These are phyloP conservation scores for Drosophila maculinotata DNA, from an alignment of 2,888 invertebrate species.

Conservation along the genomic window DNA sequence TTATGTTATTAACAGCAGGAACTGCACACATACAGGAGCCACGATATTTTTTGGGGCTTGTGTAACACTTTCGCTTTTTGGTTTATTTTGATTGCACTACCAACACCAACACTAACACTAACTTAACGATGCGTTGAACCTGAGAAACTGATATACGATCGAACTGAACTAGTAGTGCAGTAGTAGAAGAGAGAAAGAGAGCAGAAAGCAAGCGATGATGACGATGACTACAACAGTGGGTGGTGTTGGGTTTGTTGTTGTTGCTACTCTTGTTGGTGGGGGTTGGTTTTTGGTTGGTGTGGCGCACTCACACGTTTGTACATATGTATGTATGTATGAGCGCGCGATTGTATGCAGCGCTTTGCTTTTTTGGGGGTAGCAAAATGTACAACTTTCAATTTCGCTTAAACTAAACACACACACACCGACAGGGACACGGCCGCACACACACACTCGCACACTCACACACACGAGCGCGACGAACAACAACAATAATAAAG, in stretches of 20 bases:
- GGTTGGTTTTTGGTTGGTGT: slow-evolving; percentile 75
- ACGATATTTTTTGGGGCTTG: slow-evolving; percentile 46
- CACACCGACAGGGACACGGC: slow-evolving; percentile 56
- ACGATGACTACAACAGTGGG: slow-evolving; percentile 68
- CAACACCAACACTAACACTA: slow-evolving; percentile 49
- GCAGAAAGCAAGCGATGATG: slow-evolving; percentile 62
- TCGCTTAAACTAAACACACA: slow-evolving; percentile 76
- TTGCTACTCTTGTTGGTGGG: slow-evolving; percentile 69
- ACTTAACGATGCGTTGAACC: slow-evolving; percentile 46
- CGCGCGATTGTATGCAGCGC: slow-evolving; percentile 80
- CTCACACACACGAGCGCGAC: slow-evolving; percentile 48
- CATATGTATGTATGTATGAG: slow-evolving; percentile 50
- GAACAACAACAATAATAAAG: slow-evolving; percentile 69
- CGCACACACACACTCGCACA: slow-evolving; percentile 29
- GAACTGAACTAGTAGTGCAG: no score
- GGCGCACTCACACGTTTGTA: slow-evolving; percentile 47
- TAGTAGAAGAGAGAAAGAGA: slow-evolving; percentile 7
- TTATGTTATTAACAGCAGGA: slow-evolving; percentile 46
- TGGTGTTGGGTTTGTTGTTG: slow-evolving; percentile 68
- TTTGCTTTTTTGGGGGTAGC: slow-evolving; percentile 79
- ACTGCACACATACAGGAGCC: slow-evolving; percentile 34
- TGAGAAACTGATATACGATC: slow-evolving; percentile 49
- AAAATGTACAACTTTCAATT: slow-evolving; percentile 79
- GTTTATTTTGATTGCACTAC: slow-evolving; percentile 49
- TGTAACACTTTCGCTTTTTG: slow-evolving; percentile 66